Evolutionary conservation across 2,113 vertebrate genomes (phyloP).

Genomic region (Seriola aureovittata): DNA sequence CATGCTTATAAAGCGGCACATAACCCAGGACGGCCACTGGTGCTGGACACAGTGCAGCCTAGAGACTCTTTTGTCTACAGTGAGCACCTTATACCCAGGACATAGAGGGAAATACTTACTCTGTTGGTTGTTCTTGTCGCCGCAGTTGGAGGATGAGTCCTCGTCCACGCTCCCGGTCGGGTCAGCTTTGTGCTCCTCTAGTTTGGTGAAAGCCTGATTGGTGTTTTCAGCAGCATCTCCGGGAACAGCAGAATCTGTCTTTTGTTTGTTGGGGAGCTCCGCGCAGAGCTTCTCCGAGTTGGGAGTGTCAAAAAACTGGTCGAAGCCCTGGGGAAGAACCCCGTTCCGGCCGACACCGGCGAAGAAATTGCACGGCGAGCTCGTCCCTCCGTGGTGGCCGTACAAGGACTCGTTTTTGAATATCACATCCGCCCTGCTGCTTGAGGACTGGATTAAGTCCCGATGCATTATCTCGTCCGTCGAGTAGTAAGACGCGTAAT

Average conservation of each 20-base stretch:
- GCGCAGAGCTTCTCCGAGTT: slow-evolving; percentile 76
- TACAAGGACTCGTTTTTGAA: slow-evolving; percentile 94
- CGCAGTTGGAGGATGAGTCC: slow-evolving; percentile 92
- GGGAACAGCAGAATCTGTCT: slow-evolving; percentile 86
- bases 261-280: slow-evolving; percentile 84
- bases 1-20: slow-evolving; percentile 98
- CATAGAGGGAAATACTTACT: slow-evolving; percentile 83
- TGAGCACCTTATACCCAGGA: slow-evolving; percentile 32
- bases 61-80: slow-evolving; percentile 61
- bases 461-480: slow-evolving; percentile 92
- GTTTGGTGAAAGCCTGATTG: slow-evolving; percentile 85
- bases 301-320: slow-evolving; percentile 95
- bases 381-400: slow-evolving; percentile 87
- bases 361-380: slow-evolving; percentile 91
- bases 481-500: slow-evolving; percentile 95
- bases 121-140: slow-evolving; percentile 91
- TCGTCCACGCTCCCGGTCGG: slow-evolving; percentile 83
- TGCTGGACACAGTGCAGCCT: slow-evolving; percentile 75
- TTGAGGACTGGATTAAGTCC: slow-evolving; percentile 87
- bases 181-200: slow-evolving; percentile 87
- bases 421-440: slow-evolving; percentile 92
- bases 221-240: slow-evolving; percentile 75
- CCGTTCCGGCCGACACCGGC: slow-evolving; percentile 93
- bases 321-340: slow-evolving; percentile 97
- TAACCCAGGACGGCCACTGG: slow-evolving; percentile 90